Percentiles rank a stretch among this genome's conserved stretches.
Evolutionary conservation across 2,797 vertebrate species (phyloP).

Genomic region (Enteromius fasciolatus): DNA sequence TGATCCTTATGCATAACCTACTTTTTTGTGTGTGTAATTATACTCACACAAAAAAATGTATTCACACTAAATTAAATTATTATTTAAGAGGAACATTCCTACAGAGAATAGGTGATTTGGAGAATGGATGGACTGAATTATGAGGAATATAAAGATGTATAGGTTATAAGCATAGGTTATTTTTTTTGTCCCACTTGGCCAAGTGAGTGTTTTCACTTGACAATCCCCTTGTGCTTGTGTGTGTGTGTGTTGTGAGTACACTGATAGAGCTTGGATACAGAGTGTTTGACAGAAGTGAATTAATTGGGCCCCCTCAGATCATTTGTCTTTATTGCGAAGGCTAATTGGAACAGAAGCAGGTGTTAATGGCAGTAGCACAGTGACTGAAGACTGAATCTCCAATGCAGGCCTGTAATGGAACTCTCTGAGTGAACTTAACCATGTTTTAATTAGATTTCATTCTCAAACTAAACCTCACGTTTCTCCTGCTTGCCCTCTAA

Average conservation of each 20-base stretch:
- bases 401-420: constrained; percentile 73
- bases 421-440: constrained; percentile 79
- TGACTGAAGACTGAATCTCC: constrained; percentile 57
- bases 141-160: not conserved
- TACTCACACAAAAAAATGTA: not conserved
- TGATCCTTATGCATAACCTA: not conserved
- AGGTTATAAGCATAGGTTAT: not conserved
- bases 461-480: constrained; percentile 61
- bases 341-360: constrained; percentile 89
- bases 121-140: not conserved
- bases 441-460: constrained; percentile 79
- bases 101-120: not conserved
- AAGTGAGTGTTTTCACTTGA: constrained; percentile 12
- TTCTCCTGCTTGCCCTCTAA: constrained; percentile 59
- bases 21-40: not conserved
- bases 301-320: constrained; percentile 83
- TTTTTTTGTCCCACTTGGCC: constrained; percentile 4
- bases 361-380: constrained; percentile 80
- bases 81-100: not conserved
- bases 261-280: constrained; percentile 72
- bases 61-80: not conserved
- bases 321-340: constrained; percentile 87
- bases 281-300: constrained; percentile 86
- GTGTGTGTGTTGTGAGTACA: constrained; percentile 61
- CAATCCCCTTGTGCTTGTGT: constrained; percentile 22